Evolutionary conservation across 2,888 invertebrate species (phyloP).

Genomic region (Hanleya hanleyi): DNA sequence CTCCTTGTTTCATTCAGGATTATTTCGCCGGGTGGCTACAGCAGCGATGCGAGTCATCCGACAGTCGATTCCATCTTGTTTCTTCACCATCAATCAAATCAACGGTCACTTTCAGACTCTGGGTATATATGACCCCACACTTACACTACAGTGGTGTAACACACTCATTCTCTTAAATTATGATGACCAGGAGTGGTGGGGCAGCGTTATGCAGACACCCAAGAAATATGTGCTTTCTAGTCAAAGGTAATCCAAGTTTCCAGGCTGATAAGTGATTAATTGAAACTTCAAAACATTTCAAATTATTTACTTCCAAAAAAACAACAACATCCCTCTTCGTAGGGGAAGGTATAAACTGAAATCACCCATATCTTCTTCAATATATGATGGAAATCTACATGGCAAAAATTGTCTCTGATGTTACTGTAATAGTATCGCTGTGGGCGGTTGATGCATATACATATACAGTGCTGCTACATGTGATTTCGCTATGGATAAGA

Average conservation of each 20-base stretch:
- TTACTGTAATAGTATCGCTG: too few relatives aligned
- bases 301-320: too few relatives aligned
- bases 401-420: too few relatives aligned
- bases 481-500: too few relatives aligned
- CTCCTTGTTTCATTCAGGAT: constrained; percentile 58
- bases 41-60: constrained; percentile 76
- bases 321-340: too few relatives aligned
- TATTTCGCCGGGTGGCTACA: constrained; percentile 76
- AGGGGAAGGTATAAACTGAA: too few relatives aligned
- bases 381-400: too few relatives aligned
- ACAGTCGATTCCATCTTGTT: constrained; percentile 51
- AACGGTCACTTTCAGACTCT: constrained; percentile 64
- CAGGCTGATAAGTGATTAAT: too few relatives aligned
- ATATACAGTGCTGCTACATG: too few relatives aligned
- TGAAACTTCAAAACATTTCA: too few relatives aligned
- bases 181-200: constrained; percentile 83
- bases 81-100: constrained; percentile 69
- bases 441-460: too few relatives aligned
- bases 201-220: constrained; percentile 76
- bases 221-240: constrained; percentile 68
- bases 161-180: constrained; percentile 83
- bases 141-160: constrained; percentile 87
- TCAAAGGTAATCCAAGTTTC: constrained; percentile 74
- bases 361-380: too few relatives aligned
- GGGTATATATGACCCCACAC: constrained; percentile 77